Conservation (phyloP, 2,888 invertebrate species). For the Antheraea assamensis region DNA sequence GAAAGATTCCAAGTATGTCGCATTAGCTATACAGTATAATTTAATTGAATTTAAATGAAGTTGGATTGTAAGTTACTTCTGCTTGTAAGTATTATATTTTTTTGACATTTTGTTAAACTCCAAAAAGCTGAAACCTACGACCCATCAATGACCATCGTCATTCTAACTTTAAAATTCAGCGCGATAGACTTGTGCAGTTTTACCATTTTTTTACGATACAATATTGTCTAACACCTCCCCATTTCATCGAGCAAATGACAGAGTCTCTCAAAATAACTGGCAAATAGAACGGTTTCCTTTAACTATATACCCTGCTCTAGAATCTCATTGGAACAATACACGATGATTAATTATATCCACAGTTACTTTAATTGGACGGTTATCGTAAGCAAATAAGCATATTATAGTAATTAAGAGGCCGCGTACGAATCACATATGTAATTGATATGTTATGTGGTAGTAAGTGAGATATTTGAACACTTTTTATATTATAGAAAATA, state of each 20-base stretch:
- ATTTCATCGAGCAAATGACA: background rate
- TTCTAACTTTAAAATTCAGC: background rate
- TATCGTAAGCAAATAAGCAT: background rate
- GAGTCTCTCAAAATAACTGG: background rate
- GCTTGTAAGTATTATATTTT: background rate
- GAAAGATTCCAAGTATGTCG: no score
- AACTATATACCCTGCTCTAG: background rate
- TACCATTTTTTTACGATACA: background rate
- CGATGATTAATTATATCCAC: background rate
- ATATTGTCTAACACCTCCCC: background rate
- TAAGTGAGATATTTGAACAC: background rate
- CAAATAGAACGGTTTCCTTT: background rate
- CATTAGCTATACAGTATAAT: no score
- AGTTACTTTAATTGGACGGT: background rate
- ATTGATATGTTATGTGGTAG: background rate
- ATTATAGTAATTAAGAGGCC: background rate
- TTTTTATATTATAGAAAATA: background rate
- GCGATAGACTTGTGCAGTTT: background rate
- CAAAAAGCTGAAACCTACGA: no score
- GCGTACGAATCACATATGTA: background rate
- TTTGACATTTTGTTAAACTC: no score
- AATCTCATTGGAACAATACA: background rate
- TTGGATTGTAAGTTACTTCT: background rate
- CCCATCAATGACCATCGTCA: background rate
- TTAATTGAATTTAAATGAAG: no score